phyloP scores from a whole-genome alignment of 2,888 invertebrate species.

The Volucella inanis region DNA sequence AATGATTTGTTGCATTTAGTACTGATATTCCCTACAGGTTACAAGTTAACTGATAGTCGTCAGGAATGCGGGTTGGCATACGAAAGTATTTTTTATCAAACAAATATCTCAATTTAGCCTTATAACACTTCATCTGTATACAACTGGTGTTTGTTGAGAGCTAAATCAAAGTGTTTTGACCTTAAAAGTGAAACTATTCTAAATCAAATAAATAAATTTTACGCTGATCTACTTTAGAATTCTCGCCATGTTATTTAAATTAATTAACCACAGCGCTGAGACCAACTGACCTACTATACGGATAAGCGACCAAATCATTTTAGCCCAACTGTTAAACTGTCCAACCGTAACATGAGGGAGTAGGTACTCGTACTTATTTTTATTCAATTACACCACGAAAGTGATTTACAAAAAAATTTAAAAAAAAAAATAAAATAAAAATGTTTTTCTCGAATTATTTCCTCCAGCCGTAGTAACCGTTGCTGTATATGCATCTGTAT shows the following conservation, averaged over 20 bases:
- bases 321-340: background rate
- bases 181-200: conserved; percentile 44
- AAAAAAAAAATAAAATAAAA: conserved; percentile 30
- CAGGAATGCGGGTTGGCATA: background rate
- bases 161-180: background rate
- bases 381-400: conserved; percentile 27
- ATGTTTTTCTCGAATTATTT: conserved; percentile 2
- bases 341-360: conserved; percentile 14
- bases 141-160: background rate
- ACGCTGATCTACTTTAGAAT: conserved; percentile 41
- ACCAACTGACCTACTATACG: background rate
- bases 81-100: background rate
- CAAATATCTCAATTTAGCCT: background rate
- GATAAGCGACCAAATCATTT: conserved; percentile 10
- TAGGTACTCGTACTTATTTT: background rate
- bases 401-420: conserved; percentile 20
- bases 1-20: conserved; percentile 44
- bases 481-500: background rate
- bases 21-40: conserved; percentile 8
- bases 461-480: background rate
- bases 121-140: background rate
- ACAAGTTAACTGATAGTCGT: background rate
- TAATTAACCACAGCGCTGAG: conserved; percentile 32
- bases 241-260: conserved; percentile 49
- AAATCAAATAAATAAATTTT: conserved; percentile 41